Conservation (phyloP, 2,888 invertebrate genomes). For the Syrphus vitripennis region DNA sequence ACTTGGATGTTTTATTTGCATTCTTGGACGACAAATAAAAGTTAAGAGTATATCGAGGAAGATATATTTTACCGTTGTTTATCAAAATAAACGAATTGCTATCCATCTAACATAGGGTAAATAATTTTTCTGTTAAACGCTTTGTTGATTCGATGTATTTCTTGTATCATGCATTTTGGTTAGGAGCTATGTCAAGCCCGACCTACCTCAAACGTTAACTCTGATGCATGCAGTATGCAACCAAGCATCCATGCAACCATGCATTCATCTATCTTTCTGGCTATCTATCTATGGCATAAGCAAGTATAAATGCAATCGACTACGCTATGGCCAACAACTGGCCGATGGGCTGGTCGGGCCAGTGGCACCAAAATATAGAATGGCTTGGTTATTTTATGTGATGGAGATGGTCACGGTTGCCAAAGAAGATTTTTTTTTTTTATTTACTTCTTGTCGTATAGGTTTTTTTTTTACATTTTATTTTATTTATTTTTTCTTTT, state of each 20-base stretch:
- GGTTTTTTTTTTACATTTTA: conserved; percentile 31
- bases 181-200: conserved; percentile 66
- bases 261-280: conserved; percentile 59
- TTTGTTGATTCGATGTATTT: not conserved
- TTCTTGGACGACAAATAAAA: too few species aligned
- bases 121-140: not conserved
- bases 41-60: too few species aligned
- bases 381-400: conserved; percentile 15
- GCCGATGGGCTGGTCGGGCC: not conserved
- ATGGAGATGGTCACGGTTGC: conserved; percentile 26
- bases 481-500: conserved; percentile 17
- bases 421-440: not conserved
- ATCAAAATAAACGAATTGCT: not conserved
- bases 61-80: not conserved
- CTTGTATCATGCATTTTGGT: conserved; percentile 6
- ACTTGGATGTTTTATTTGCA: too few species aligned
- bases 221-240: conserved; percentile 67
- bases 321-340: not conserved
- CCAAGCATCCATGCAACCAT: conserved; percentile 63
- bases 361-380: not conserved
- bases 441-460: conserved; percentile 56
- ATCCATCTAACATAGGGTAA: not conserved
- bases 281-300: conserved; percentile 29
- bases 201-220: conserved; percentile 68
- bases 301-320: conserved; percentile 27